Conservation (phyloP, 2,888 invertebrate species). For the Troilus luridus region DNA sequence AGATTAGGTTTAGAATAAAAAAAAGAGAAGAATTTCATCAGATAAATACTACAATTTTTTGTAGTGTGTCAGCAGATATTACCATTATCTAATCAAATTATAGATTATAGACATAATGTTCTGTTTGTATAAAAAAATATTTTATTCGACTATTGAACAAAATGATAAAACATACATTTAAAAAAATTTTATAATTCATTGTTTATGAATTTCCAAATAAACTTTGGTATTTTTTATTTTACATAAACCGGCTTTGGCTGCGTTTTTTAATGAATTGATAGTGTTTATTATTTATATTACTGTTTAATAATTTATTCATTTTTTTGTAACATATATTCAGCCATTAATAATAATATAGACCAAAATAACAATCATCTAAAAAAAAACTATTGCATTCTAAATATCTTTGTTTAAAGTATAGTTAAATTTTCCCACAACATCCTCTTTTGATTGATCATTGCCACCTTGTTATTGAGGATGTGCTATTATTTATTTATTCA, state of each 20-base stretch:
- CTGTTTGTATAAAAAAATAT: neutral
- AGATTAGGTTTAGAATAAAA: neutral
- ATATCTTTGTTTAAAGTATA: neutral
- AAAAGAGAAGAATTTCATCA: neutral
- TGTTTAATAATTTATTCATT: too few species aligned
- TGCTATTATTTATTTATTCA: too few species aligned
- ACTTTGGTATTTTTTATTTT: too few species aligned
- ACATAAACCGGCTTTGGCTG: too few species aligned
- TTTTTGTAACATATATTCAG: too few species aligned
- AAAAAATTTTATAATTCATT: neutral
- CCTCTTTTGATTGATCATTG: too few species aligned
- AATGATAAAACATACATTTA: neutral
- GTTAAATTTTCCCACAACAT: too few species aligned
- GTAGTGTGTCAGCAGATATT: neutral
- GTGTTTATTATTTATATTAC: too few species aligned
- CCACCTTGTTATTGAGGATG: too few species aligned
- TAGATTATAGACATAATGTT: neutral
- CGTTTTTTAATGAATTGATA: too few species aligned
- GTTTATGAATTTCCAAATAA: too few species aligned
- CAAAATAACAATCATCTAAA: neutral
- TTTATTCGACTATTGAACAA: neutral
- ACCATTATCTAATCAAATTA: conserved; percentile 1
- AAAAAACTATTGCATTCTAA: neutral
- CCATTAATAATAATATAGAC: too few species aligned
- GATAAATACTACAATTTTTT: neutral